phyloP scores from a whole-genome alignment of 2,113 vertebrate species.

The Microtus ochrogaster region DNA sequence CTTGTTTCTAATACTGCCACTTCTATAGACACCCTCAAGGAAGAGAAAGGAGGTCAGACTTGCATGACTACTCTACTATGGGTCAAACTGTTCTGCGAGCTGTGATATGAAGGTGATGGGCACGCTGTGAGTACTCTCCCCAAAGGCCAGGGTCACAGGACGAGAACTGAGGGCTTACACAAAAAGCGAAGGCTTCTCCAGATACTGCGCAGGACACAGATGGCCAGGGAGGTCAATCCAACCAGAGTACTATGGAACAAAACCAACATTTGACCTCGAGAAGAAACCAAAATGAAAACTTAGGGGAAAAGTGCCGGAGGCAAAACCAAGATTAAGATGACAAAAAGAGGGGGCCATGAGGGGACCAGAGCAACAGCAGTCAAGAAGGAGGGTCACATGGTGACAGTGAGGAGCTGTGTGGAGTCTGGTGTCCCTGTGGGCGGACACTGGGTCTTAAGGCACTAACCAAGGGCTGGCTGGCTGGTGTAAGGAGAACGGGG shows the following conservation, averaged over 20 bases:
- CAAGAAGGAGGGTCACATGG: not conserved
- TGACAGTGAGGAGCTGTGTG: too few species aligned
- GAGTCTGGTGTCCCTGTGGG: too few species aligned
- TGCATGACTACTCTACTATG: not conserved
- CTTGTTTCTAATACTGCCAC: not conserved
- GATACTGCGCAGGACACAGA: accelerated
- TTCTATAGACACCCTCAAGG: not conserved
- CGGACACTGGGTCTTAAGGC: not conserved
- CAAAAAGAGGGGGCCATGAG: not conserved
- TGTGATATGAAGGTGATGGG: too few species aligned
- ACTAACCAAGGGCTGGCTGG: not conserved
- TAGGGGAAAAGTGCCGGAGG: not conserved
- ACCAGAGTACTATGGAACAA: not conserved
- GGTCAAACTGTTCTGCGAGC: not conserved
- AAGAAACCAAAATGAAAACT: not conserved
- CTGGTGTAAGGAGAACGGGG: accelerated
- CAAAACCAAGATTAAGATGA: not conserved
- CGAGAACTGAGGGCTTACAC: not conserved
- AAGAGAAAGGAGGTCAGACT: not conserved
- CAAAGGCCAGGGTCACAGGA: too few species aligned
- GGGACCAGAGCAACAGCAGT: not conserved
- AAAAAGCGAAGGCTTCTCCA: not conserved
- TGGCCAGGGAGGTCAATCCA: not conserved
- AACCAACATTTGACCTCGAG: not conserved
- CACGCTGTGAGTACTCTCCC: not conserved